Evolutionary conservation across 1,140 invertebrate genomes (phyloP), one percentile per base, ranked within the genome.

Genomic region (Brachystomella parvula): DNA sequence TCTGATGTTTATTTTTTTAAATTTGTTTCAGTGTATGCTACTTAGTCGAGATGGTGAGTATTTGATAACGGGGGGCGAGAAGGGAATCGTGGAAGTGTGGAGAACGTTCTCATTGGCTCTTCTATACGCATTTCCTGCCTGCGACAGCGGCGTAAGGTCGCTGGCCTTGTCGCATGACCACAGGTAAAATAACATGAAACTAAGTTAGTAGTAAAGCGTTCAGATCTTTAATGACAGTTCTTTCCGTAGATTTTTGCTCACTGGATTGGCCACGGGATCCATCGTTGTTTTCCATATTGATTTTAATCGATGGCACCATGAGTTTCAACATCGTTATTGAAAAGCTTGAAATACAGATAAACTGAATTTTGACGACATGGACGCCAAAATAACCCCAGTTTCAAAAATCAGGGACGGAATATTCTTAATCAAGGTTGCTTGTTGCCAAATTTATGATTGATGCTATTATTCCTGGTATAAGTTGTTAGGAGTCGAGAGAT

Each of bases 231-330:
- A 58, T 65, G 2, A 28, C 58, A 64, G 2, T 21, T 30, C 30
- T 3, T n/a, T 9, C 28, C 17, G 44, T 77, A 98, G 95, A 78
- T 98, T 97, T 81, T 81, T 99, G 58, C 81, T 99, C 71, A 95
- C 94, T 71, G 96, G 96, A 68, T 80, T 99, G 30, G 90, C 94
- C 24, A 96, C 96, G 71, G 97, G 97, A 39, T 96, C 95, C 24
- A 88, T 99, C 64, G 91, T 98, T 47, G 94, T 99, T 71, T 98
- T 98, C 80, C 95, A 98, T 82, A 96, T 98, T 76, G 96, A 99
- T 80, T 99, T 99, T 82, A 99, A 98, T 80, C 85, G 94, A 76
- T 99, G 96, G 96, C 96, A 98, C 80, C 95, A 97, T 77, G 95
- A 98, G 80, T 98, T 94, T 79, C 92, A 96, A 77, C 91, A 94